These are phyloP conservation scores for Melolontha melolontha DNA, from an alignment of 2,888 invertebrate species.

Conservation along the genomic window DNA sequence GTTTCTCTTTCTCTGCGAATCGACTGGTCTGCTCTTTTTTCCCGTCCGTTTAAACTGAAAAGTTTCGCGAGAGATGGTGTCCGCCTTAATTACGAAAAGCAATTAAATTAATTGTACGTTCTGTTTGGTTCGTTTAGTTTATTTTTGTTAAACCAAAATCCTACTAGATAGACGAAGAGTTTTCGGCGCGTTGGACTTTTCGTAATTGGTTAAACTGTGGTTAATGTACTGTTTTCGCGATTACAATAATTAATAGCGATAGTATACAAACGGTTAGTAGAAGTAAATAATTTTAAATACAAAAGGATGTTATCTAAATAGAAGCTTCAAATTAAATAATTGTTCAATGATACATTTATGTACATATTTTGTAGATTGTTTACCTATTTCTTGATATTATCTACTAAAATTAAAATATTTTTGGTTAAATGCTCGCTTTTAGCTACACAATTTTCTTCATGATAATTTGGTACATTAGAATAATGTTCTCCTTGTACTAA, in stretches of 20 bases:
- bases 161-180: background rate
- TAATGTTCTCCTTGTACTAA: too few species aligned
- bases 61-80: slow-evolving; percentile 27
- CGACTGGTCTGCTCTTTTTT: background rate
- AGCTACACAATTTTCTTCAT: too few species aligned
- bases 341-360: too few species aligned
- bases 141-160: slow-evolving; percentile 7
- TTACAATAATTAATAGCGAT: slow-evolving; percentile 10
- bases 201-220: slow-evolving; percentile 12
- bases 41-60: slow-evolving; percentile 13
- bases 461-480: too few species aligned
- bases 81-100: slow-evolving; percentile 28
- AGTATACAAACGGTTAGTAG: too few species aligned
- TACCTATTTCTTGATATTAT: too few species aligned
- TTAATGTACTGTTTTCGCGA: slow-evolving; percentile 12
- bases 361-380: too few species aligned
- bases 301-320: too few species aligned
- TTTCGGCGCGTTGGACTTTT: background rate
- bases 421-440: too few species aligned
- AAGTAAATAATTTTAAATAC: too few species aligned
- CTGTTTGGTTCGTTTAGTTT: slow-evolving; percentile 9
- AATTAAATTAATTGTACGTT: slow-evolving; percentile 31
- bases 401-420: too few species aligned
- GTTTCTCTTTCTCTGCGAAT: slow-evolving; percentile 6
- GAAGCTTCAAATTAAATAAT: too few species aligned